Evolutionary conservation across 2,797 vertebrate species (phyloP).

Genomic region (Leptodactylus fallax): DNA sequence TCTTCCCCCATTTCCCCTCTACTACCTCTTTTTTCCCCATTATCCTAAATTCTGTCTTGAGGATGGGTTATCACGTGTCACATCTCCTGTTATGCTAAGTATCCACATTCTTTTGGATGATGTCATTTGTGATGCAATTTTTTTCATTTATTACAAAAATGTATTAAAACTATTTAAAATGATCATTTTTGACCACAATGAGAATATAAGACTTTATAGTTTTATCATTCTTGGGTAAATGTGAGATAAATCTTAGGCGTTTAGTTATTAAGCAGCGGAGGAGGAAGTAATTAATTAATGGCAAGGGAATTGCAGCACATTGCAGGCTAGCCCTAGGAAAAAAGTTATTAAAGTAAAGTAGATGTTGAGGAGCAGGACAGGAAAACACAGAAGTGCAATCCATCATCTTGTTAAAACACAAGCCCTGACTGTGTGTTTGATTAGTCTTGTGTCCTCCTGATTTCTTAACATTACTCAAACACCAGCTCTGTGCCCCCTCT

Average conservation of each 20-base stretch:
- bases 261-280: neutral
- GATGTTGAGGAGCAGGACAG: conserved; percentile 50
- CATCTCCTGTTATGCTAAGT: neutral
- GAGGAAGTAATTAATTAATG: conserved; percentile 50
- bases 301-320: conserved; percentile 32
- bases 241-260: neutral
- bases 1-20: neutral
- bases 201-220: neutral
- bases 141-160: too few relatives aligned
- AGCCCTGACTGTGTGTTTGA: conserved; percentile 75
- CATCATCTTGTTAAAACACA: conserved; percentile 79
- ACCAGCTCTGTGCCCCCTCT: conserved; percentile 77
- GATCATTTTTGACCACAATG: neutral
- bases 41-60: neutral
- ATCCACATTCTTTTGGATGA: neutral
- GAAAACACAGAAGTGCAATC: conserved; percentile 64
- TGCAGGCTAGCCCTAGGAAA: conserved; percentile 24
- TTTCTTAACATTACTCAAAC: conserved; percentile 79
- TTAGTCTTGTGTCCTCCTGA: conserved; percentile 78
- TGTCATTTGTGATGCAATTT: neutral
- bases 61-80: neutral
- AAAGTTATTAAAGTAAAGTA: conserved; percentile 61
- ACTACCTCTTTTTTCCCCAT: too few relatives aligned
- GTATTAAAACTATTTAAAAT: too few relatives aligned
- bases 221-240: neutral